Percentiles rank a stretch among this genome's conserved stretches.
Evolutionary conservation across 2,888 invertebrate species (phyloP).

Genomic region (Zaprionus lineosus): DNA sequence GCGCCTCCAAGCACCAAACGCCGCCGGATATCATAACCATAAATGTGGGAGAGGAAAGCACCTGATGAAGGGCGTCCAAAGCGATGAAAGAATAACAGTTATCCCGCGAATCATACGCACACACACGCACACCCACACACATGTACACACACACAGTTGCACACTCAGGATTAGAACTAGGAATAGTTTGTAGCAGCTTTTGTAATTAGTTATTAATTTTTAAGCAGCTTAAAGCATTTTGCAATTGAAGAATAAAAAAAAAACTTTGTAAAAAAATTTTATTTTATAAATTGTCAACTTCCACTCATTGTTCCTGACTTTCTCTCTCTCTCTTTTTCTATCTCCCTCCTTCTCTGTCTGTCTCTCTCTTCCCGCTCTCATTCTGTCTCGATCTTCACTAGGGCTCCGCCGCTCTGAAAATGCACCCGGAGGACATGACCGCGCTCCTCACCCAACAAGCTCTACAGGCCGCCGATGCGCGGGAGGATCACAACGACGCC

Average conservation of each 20-base stretch:
- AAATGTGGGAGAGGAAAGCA: constrained; percentile 77
- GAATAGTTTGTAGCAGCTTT: constrained; percentile 40
- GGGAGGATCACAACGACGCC: constrained; percentile 84
- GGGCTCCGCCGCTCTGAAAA: constrained; percentile 79
- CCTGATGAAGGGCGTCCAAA: no score
- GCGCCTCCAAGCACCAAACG: constrained; percentile 21
- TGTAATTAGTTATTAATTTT: constrained; percentile 37
- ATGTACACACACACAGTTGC: constrained; percentile 28
- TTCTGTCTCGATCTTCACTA: constrained; percentile 5
- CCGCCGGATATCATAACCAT: constrained; percentile 78
- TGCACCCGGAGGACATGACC: constrained; percentile 86
- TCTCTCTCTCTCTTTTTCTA: not conserved
- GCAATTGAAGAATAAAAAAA: constrained; percentile 41
- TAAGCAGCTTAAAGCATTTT: constrained; percentile 63
- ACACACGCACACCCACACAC: constrained; percentile 19
- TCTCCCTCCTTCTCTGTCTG: not conserved
- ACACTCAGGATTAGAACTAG: constrained; percentile 69
- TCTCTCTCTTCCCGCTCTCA: not conserved
- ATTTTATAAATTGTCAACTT: not conserved
- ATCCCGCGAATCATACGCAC: constrained; percentile 14
- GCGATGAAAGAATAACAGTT: no score
- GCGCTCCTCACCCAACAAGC: constrained; percentile 86
- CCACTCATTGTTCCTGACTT: not conserved
- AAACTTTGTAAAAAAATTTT: constrained; percentile 2
- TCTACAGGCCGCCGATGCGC: constrained; percentile 83